Conservation (phyloP, 2,113 vertebrate species). For the Oryzias javanicus region DNA sequence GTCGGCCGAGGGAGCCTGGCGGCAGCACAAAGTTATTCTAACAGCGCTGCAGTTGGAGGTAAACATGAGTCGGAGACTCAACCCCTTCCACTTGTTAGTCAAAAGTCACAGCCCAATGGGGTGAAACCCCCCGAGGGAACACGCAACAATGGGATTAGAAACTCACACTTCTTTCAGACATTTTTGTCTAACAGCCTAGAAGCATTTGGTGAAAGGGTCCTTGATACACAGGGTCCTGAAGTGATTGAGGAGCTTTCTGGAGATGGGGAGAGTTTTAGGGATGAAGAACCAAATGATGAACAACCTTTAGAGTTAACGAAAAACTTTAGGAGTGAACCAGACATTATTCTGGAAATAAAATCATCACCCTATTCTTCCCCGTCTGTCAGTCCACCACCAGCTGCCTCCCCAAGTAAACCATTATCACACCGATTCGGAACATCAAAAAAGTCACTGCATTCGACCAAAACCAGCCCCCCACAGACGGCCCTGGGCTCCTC, state of each 20-base stretch:
- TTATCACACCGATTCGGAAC: conserved; percentile 48
- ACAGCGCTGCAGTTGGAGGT: conserved; percentile 30
- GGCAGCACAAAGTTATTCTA: conserved; percentile 57
- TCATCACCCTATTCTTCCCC: conserved; percentile 54
- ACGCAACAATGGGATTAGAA: conserved; percentile 59
- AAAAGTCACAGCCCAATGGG: conserved; percentile 53
- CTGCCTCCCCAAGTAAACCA: conserved; percentile 62
- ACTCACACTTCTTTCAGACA: conserved; percentile 75
- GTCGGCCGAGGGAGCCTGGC: conserved; percentile 70
- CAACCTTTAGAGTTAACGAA: conserved; percentile 67
- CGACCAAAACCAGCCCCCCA: conserved; percentile 59
- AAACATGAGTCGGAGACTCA: conserved; percentile 70
- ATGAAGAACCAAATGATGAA: conserved; percentile 64
- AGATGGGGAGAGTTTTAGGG: conserved; percentile 60
- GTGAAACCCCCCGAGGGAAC: conserved; percentile 41
- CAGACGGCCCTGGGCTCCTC: conserved; percentile 37
- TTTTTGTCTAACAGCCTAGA: conserved; percentile 77
- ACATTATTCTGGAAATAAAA: conserved; percentile 46
- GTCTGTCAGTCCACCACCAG: conserved; percentile 56
- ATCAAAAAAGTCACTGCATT: conserved; percentile 63
- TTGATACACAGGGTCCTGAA: conserved; percentile 48
- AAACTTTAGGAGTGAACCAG: conserved; percentile 50
- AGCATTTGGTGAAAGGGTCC: conserved; percentile 65
- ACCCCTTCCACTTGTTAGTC: conserved; percentile 67
- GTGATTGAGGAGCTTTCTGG: conserved; percentile 55